A percentile compares a stretch with the other conserved stretches of the same genome.
phyloP scores from a whole-genome alignment of 2,113 vertebrate species.

The Scortum barcoo region DNA sequence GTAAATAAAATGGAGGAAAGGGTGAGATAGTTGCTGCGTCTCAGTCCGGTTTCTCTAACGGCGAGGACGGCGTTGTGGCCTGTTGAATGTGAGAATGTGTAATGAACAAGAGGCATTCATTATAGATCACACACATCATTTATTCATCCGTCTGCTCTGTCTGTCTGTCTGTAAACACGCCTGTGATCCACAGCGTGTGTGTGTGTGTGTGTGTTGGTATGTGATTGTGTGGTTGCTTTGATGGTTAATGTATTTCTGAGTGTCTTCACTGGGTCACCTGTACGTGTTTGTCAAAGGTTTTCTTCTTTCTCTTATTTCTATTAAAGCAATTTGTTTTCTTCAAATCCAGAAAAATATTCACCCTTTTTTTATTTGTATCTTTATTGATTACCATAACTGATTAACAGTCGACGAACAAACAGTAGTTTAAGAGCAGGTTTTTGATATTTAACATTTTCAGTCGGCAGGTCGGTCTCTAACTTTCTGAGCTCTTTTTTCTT shows the following conservation, averaged over 20 bases:
- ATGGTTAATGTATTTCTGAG: not conserved
- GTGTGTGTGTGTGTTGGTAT: slow-evolving; percentile 32
- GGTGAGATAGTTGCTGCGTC: too few relatives aligned
- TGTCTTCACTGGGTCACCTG: slow-evolving; percentile 15
- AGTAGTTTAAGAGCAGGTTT: not conserved
- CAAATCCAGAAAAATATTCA: not conserved
- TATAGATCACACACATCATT: slow-evolving; percentile 85
- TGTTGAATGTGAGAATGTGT: slow-evolving; percentile 84
- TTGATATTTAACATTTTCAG: not conserved
- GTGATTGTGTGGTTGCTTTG: slow-evolving; percentile 44
- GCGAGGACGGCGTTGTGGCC: slow-evolving; percentile 64
- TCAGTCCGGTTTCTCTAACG: too few relatives aligned
- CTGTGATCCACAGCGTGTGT: slow-evolving; percentile 52
- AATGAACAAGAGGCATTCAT: slow-evolving; percentile 84
- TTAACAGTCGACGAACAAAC: not conserved
- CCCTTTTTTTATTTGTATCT: not conserved
- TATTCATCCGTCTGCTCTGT: slow-evolving; percentile 83
- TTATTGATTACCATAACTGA: not conserved
- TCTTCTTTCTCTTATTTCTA: not conserved
- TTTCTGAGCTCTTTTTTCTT: slow-evolving; percentile 40
- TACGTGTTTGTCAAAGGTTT: not conserved
- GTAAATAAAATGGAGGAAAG: too few relatives aligned
- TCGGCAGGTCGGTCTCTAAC: slow-evolving; percentile 51
- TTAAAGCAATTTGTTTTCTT: not conserved
- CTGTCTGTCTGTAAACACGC: slow-evolving; percentile 82